These are phyloP conservation scores for Erpobdella octoculata DNA, from an alignment of 2,888 invertebrate genomes.

Conservation along the genomic window DNA sequence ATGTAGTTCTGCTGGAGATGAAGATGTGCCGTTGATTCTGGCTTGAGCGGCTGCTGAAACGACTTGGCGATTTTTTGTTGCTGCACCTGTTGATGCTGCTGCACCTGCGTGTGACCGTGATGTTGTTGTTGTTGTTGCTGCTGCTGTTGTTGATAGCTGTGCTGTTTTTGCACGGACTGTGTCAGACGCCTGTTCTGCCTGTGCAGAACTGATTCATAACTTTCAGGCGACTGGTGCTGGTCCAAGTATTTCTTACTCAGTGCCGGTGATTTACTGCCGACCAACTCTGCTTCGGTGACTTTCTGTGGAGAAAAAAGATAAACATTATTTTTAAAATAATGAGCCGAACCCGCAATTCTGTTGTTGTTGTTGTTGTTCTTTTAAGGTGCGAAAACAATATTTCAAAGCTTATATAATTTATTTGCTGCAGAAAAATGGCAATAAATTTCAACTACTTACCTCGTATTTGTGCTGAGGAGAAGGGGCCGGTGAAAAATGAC, in stretches of 20 bases:
- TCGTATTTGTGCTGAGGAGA: slow-evolving; percentile 5
- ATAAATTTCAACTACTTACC: neutral
- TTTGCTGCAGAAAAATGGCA: too few species aligned
- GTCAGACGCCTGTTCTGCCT: neutral
- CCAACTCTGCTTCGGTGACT: too few species aligned
- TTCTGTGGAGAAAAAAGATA: too few species aligned
- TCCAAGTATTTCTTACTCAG: neutral
- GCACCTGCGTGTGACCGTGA: neutral
- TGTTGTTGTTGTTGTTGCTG: too few species aligned
- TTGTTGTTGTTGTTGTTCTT: too few species aligned
- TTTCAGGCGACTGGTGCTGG: neutral
- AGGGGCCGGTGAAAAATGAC: neutral
- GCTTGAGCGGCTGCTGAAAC: neutral
- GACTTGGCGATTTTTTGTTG: neutral
- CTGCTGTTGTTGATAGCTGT: too few species aligned
- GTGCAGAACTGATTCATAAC: neutral
- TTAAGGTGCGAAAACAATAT: too few species aligned
- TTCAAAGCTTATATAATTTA: too few species aligned
- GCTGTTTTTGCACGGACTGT: neutral
- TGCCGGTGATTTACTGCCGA: neutral
- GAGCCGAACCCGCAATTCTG: too few species aligned
- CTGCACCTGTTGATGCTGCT: neutral
- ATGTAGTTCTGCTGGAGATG: neutral
- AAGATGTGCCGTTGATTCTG: neutral
- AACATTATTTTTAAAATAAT: too few species aligned